These are phyloP conservation scores for Formica selysi DNA, from an alignment of 1,140 invertebrate genomes.

Conservation along the genomic window DNA sequence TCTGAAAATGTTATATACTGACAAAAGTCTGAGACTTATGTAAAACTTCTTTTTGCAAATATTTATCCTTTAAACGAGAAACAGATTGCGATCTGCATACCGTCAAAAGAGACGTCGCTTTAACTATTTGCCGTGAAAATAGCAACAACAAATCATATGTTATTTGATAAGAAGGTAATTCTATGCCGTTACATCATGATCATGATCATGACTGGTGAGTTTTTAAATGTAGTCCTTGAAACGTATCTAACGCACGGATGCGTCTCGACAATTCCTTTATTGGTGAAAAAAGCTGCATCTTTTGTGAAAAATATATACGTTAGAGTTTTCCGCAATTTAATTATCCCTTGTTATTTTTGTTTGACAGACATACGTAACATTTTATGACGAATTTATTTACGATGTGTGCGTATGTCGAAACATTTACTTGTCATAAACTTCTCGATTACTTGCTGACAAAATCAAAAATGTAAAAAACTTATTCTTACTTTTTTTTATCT, in stretches of 20 bases:
- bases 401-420: not conserved
- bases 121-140: not conserved
- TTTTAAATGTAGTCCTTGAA: conserved; percentile 46
- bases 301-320: not conserved
- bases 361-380: conserved; percentile 2
- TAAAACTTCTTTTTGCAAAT: conserved; percentile 18
- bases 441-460: not conserved
- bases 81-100: not conserved
- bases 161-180: conserved; percentile 43
- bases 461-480: not conserved
- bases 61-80: not conserved
- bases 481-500: not conserved
- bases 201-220: conserved; percentile 45
- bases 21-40: not conserved
- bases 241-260: conserved; percentile 22
- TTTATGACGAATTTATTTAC: not conserved
- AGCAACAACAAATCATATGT: conserved; percentile 39
- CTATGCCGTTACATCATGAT: conserved; percentile 38
- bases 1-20: not conserved
- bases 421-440: conserved; percentile 6
- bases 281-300: conserved; percentile 32
- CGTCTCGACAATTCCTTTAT: conserved; percentile 4
- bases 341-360: conserved; percentile 31
- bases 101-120: conserved; percentile 2
- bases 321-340: not conserved